These are phyloP conservation scores for Drosophila tsacasi DNA, from an alignment of 1,140 invertebrate species.

Conservation along the genomic window DNA sequence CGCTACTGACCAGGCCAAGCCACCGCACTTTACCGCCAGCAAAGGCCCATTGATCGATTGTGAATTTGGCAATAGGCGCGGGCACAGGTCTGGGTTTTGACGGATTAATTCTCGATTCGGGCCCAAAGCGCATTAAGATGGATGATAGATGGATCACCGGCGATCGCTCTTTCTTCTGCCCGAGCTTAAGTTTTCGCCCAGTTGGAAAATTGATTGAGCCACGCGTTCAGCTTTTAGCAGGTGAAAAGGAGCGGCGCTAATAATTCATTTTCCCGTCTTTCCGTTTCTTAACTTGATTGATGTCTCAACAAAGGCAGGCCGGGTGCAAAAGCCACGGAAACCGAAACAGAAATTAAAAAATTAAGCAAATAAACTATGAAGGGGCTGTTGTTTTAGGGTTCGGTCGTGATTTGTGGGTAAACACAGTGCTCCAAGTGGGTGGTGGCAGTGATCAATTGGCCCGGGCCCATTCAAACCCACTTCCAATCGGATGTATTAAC, in stretches of 20 bases:
- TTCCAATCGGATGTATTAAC: constrained; percentile 43
- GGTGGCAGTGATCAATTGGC: constrained; percentile 51
- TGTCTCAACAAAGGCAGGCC: constrained; percentile 44
- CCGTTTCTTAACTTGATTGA: constrained; percentile 62
- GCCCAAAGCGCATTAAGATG: constrained; percentile 76
- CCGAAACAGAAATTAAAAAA: constrained; percentile 40
- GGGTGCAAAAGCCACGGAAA: constrained; percentile 31
- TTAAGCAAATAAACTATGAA: constrained; percentile 79
- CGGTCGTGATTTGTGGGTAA: constrained; percentile 37
- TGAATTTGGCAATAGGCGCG: constrained; percentile 73
- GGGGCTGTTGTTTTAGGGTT: constrained; percentile 51
- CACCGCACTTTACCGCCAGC: constrained; percentile 43
- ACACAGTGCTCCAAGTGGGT: constrained; percentile 28
- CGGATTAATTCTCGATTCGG: constrained; percentile 80
- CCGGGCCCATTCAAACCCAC: constrained; percentile 16
- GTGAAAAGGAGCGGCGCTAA: constrained; percentile 50
- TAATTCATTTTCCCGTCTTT: constrained; percentile 54
- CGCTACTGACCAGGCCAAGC: constrained; percentile 45
- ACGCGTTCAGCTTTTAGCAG: constrained; percentile 59
- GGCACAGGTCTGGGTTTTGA: constrained; percentile 53
- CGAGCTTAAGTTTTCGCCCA: constrained; percentile 73
- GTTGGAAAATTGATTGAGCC: constrained; percentile 74
- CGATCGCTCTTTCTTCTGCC: constrained; percentile 65
- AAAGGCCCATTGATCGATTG: constrained; percentile 72
- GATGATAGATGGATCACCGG: constrained; percentile 73